A percentile compares a stretch with the other conserved stretches of the same genome.
Conservation (phyloP, 2,113 vertebrate species). For the Mesembrinibis cayennensis region DNA sequence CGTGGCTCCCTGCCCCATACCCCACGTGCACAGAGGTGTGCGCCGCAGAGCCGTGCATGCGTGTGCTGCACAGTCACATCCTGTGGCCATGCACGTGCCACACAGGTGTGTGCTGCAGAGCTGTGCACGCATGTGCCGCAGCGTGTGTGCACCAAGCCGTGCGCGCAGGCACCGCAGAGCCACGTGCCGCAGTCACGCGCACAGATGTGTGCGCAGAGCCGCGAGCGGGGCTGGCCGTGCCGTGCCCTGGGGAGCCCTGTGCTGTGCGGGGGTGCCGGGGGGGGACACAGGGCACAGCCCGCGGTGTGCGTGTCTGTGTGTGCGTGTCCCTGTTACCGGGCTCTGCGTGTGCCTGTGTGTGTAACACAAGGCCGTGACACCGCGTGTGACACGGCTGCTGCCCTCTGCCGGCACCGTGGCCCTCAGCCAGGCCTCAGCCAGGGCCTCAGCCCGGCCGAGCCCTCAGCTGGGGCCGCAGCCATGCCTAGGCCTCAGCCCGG, state of each 20-base stretch:
- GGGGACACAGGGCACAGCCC: not conserved
- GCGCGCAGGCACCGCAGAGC: not conserved
- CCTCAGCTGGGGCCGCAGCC: not conserved
- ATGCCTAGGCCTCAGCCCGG: not conserved
- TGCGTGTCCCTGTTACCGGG: not conserved
- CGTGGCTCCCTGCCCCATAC: not conserved
- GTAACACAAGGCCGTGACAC: not conserved
- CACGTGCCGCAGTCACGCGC: not conserved
- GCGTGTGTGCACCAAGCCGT: not conserved
- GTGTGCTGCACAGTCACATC: not conserved
- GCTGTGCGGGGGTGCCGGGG: no score
- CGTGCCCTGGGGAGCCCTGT: not conserved
- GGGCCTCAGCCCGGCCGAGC: not conserved
- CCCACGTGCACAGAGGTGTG: not conserved
- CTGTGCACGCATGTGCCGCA: not conserved
- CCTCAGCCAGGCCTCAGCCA: not conserved
- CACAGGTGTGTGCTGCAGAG: not conserved
- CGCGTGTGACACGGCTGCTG: not conserved
- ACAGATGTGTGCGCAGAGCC: not conserved
- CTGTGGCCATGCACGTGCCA: not conserved
- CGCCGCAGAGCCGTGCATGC: fast-evolving
- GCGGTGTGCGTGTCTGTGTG: not conserved
- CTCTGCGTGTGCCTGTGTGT: not conserved
- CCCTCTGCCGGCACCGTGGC: no score
- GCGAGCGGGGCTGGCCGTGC: not conserved